A percentile compares a stretch with the other conserved stretches of the same genome.
Conservation (phyloP, 1,140 invertebrate genomes). For the Eciton burchellii region DNA sequence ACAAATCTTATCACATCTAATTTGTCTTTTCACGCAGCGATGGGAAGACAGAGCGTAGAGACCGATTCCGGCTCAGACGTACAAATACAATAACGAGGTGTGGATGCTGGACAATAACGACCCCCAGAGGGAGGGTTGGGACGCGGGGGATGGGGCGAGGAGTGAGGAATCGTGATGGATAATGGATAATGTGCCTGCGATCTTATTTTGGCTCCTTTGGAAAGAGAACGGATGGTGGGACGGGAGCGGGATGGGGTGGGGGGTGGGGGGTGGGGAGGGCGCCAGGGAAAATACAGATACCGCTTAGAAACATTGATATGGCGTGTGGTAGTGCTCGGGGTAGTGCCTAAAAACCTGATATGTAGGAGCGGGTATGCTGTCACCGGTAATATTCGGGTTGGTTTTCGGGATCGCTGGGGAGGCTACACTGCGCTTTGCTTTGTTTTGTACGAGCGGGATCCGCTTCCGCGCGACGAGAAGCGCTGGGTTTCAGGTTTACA, state of each 20-base stretch:
- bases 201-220: constrained; percentile 20
- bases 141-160: not conserved
- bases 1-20: constrained; percentile 84
- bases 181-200: constrained; percentile 38
- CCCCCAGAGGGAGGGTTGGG: not conserved
- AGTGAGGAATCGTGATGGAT: not conserved
- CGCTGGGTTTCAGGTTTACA: too few relatives aligned
- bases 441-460: constrained; percentile 64
- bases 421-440: constrained; percentile 77
- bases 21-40: constrained; percentile 85
- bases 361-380: constrained; percentile 81
- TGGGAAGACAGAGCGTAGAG: constrained; percentile 85
- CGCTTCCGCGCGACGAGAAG: not conserved
- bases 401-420: constrained; percentile 75
- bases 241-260: not conserved
- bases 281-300: not conserved
- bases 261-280: not conserved
- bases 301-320: constrained; percentile 84
- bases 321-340: constrained; percentile 78
- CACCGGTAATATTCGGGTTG: constrained; percentile 82
- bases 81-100: constrained; percentile 75
- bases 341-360: constrained; percentile 82
- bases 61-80: constrained; percentile 82
- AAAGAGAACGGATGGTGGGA: not conserved
- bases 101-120: not conserved